Evolutionary conservation across 1,140 invertebrate genomes (phyloP), one percentile per base, ranked within the genome.

Genomic region (Drosophila pallidifrons): DNA sequence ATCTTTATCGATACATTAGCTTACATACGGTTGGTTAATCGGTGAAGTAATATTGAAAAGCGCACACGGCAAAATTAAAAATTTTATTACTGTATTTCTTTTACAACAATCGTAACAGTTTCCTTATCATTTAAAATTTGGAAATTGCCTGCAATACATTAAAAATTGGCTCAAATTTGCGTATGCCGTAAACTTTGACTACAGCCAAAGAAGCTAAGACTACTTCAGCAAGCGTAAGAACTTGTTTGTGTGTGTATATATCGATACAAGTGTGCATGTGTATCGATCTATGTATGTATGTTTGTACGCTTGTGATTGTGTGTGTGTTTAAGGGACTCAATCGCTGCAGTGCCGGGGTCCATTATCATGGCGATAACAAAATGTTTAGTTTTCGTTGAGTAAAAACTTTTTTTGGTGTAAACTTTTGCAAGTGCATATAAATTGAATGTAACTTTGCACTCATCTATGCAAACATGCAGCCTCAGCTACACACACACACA

Each of bases 381-480:
- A 87, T 87, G 80, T 87, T 87, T 87, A 88, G 83, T 83, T 87
- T 87, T 82, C 85, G 83, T 77, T 78, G 67, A 79, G 85, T 68
- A 75, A 30, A 60, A 86, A 82, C 65, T 74, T 82, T 32, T 75
- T 78, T 71, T 61, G 70, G 66, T 80, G 77, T 78, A 87, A 87
- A 87, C 83, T 87, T 87, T 89, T 88, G 77, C 74, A 88, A 87
- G 85, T 87, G 83, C 83, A 87, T 78, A 81, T 88, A 87, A 87
- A 88, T 83, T 87, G 80, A 88, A 80, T 88, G 80, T 83, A 88
- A 87, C 83, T 87, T 87, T 87, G 80, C 83, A 87, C 83, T 87
- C 74, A 75, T 83, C 73, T 83, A 81, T 75, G 77, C 77, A 88
- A 87, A 83, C 83, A 85, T 35, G 54, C 52, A 70, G 46, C 8